Evolutionary conservation across 2,113 vertebrate species (phyloP).

Genomic region (Scolopax mira): DNA sequence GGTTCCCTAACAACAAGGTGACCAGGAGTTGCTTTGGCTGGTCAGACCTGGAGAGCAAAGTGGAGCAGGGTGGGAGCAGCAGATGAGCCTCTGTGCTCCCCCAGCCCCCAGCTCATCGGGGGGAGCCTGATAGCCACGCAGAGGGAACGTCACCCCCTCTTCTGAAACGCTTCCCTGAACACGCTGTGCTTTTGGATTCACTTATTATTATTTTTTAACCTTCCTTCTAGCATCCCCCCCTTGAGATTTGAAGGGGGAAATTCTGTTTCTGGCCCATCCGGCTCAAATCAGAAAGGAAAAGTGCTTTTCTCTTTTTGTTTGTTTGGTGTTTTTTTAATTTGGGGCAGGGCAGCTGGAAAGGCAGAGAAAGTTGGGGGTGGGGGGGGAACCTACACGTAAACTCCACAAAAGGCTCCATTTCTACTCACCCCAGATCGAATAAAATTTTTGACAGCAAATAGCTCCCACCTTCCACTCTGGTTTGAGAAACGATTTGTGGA

Average conservation of each 20-base stretch:
- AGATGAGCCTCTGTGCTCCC: not conserved
- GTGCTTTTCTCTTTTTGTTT: not conserved
- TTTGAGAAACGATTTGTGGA: not conserved
- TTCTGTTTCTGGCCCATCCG: not conserved
- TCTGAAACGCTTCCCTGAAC: not conserved
- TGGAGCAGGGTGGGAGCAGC: not conserved
- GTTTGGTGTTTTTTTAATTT: not conserved
- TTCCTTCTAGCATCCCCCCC: not conserved
- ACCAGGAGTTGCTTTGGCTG: not conserved
- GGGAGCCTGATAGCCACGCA: not conserved
- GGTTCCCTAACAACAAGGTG: not conserved
- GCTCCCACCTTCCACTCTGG: not conserved
- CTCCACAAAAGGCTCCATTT: not conserved
- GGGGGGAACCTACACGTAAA: not conserved
- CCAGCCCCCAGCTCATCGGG: not conserved
- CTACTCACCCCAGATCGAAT: not conserved
- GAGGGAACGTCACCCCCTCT: not conserved
- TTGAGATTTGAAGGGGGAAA: not conserved
- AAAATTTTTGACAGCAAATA: not conserved
- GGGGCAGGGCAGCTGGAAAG: not conserved
- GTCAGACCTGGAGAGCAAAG: not conserved
- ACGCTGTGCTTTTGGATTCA: not conserved
- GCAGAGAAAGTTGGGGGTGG: not conserved
- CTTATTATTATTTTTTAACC: not conserved
- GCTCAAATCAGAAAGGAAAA: not conserved